Evolutionary conservation across 2,888 invertebrate species (phyloP).

Genomic region (Cremastobaeus sp.): DNA sequence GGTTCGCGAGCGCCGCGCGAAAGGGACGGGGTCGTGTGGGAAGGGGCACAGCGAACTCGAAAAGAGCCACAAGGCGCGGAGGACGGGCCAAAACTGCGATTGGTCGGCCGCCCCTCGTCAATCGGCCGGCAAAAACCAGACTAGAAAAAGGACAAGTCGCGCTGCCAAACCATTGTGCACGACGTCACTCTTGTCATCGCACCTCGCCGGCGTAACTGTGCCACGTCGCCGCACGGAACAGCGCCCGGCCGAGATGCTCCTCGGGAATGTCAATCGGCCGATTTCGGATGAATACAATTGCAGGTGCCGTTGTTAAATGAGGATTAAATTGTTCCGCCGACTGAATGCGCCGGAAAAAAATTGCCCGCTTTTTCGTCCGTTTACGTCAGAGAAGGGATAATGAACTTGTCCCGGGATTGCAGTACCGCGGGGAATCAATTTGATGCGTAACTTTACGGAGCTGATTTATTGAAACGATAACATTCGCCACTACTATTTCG

Average conservation of each 20-base stretch:
- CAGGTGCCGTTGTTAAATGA: slow-evolving; percentile 34
- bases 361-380: slow-evolving; percentile 17
- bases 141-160: slow-evolving; percentile 7
- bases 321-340: slow-evolving; percentile 16
- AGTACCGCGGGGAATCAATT: background rate
- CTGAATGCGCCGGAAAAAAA: slow-evolving; percentile 4
- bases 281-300: slow-evolving; percentile 31
- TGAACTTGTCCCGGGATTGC: slow-evolving; percentile 30
- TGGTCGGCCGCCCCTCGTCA: slow-evolving; percentile 29
- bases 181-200: slow-evolving; percentile 46
- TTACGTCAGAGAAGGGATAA: slow-evolving; percentile 16
- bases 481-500: no score
- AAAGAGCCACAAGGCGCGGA: slow-evolving; percentile 27
- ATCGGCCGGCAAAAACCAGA: slow-evolving; percentile 33
- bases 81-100: slow-evolving; percentile 47
- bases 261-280: slow-evolving; percentile 40
- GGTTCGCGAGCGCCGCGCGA: slow-evolving; percentile 39
- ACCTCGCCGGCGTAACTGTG: slow-evolving; percentile 51
- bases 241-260: slow-evolving; percentile 15
- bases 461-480: slow-evolving; percentile 12
- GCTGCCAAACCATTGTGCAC: slow-evolving; percentile 39
- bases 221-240: slow-evolving; percentile 40
- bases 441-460: background rate
- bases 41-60: slow-evolving; percentile 55
- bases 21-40: slow-evolving; percentile 43